phyloP scores from a whole-genome alignment of 2,113 vertebrate species.

The Antechinus flavipes region DNA sequence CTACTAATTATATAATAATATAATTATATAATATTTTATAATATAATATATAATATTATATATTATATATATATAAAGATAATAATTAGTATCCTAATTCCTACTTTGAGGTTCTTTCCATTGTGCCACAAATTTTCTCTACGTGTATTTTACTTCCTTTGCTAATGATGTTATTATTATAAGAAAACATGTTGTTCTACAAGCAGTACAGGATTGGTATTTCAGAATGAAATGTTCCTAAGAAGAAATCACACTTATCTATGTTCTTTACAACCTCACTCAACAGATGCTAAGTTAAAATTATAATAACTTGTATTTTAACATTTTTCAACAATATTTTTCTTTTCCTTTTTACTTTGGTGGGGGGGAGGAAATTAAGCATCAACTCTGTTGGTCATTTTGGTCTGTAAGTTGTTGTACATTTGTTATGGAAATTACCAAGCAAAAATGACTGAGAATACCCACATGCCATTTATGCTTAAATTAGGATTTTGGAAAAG shows the following conservation, averaged over 20 bases:
- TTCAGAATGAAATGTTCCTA: neutral
- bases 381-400: neutral
- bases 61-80: too few species aligned
- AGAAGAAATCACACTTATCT: neutral
- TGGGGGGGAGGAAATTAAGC: neutral
- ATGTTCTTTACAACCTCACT: neutral
- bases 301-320: neutral
- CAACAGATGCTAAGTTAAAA: neutral
- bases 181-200: neutral
- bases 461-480: neutral
- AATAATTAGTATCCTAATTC: neutral
- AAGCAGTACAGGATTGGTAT: neutral
- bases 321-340: neutral
- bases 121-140: neutral
- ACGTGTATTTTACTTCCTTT: neutral
- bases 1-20: too few species aligned
- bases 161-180: neutral
- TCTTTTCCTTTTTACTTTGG: neutral
- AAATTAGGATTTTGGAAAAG: neutral
- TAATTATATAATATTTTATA: too few species aligned
- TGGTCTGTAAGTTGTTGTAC: slow-evolving; percentile 4
- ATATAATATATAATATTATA: too few species aligned
- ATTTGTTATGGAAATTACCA: slow-evolving; percentile 49
- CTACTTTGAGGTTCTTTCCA: neutral
- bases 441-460: slow-evolving; percentile 16